These are phyloP conservation scores for Notiomystis cincta DNA, from an alignment of 2,113 vertebrate genomes.

Conservation along the genomic window DNA sequence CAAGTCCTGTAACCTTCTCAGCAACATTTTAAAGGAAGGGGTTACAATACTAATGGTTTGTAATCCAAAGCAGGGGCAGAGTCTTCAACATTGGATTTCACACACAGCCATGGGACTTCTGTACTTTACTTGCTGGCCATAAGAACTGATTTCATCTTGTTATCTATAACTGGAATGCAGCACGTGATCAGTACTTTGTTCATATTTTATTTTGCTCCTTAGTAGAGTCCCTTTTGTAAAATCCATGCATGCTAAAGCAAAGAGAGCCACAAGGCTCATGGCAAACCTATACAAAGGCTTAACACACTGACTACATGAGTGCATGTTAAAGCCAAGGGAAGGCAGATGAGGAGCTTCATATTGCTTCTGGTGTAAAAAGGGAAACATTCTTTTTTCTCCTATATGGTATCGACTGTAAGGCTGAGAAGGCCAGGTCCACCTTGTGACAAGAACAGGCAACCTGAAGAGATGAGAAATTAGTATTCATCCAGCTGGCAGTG, in stretches of 20 bases:
- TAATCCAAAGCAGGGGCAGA: not conserved
- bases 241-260: not conserved
- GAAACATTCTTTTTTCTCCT: not conserved
- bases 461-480: not conserved
- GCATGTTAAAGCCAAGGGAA: not conserved
- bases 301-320: not conserved
- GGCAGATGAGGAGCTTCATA: not conserved
- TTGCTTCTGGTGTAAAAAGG: not conserved
- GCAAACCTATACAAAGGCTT: not conserved
- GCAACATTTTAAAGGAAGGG: not conserved
- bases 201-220: not conserved
- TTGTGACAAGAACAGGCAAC: not conserved
- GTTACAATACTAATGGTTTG: not conserved
- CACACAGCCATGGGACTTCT: not conserved
- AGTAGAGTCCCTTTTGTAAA: not conserved
- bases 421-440: not conserved
- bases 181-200: not conserved
- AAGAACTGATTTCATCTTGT: not conserved
- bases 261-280: not conserved
- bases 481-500: not conserved
- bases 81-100: not conserved
- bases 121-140: not conserved
- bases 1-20: not conserved
- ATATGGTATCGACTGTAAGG: not conserved
- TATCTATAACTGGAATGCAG: not conserved